phyloP scores from a whole-genome alignment of 1,140 invertebrate species.

The Bombus consobrinus region DNA sequence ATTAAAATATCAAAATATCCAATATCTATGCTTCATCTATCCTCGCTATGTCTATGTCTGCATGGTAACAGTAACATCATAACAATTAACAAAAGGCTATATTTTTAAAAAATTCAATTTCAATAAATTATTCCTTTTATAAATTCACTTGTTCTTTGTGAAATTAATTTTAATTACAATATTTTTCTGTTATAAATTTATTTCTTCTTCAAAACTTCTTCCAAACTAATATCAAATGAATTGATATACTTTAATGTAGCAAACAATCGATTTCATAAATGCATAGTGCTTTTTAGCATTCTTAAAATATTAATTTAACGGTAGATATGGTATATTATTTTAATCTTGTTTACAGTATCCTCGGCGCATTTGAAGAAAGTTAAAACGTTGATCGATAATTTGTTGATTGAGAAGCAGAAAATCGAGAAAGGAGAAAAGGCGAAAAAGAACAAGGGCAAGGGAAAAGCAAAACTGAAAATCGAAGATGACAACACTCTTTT shows the following conservation, averaged over 20 bases:
- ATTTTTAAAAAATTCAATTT: neutral
- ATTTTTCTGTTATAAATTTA: neutral
- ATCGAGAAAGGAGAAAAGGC: slow-evolving; percentile 88
- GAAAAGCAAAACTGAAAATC: slow-evolving; percentile 90
- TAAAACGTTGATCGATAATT: slow-evolving; percentile 90
- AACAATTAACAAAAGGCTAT: neutral
- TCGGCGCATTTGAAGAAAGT: slow-evolving; percentile 91
- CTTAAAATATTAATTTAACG: neutral
- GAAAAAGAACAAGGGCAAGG: slow-evolving; percentile 89
- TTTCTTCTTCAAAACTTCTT: neutral
- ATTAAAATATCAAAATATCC: neutral
- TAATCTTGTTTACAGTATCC: slow-evolving; percentile 83
- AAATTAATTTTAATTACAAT: neutral
- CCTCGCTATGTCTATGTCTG: neutral
- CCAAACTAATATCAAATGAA: neutral
- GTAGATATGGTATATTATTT: neutral
- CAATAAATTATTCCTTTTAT: neutral
- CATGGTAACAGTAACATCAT: neutral
- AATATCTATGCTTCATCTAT: too few species aligned
- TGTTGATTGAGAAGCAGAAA: slow-evolving; percentile 92
- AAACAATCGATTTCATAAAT: neutral
- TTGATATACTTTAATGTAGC: neutral
- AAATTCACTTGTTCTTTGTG: neutral
- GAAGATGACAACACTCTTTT: slow-evolving; percentile 87
- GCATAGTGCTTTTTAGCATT: neutral